A percentile compares a stretch with the other conserved stretches of the same genome.
Evolutionary conservation across 2,888 invertebrate species (phyloP).

Genomic region (Strigamia crassipes): DNA sequence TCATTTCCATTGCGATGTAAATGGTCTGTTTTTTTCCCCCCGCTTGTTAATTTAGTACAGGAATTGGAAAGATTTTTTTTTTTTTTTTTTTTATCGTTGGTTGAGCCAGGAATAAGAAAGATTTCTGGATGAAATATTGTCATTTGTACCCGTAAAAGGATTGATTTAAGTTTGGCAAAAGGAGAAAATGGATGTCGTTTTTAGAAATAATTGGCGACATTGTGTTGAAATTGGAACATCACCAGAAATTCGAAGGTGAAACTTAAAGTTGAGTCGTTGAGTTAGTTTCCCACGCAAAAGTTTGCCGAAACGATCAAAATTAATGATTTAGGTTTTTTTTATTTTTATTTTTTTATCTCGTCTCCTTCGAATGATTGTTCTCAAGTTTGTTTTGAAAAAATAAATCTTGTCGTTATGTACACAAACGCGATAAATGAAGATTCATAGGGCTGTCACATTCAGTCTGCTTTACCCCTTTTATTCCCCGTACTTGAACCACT

Average conservation of each 20-base stretch:
- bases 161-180: conserved; percentile 7
- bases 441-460: conserved; percentile 31
- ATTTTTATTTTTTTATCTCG: neutral
- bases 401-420: conserved; percentile 7
- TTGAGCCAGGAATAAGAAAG: neutral
- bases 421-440: conserved; percentile 23
- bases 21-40: neutral
- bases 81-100: neutral
- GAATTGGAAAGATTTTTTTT: neutral
- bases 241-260: neutral
- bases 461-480: conserved; percentile 32
- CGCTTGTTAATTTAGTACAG: neutral
- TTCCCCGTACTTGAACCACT: conserved; percentile 3
- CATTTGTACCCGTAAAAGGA: neutral
- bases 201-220: neutral
- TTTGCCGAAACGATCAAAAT: neutral
- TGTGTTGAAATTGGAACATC: neutral
- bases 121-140: neutral
- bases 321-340: neutral
- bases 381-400: conserved; percentile 4
- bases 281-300: neutral
- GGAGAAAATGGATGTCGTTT: neutral
- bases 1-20: conserved; percentile 25
- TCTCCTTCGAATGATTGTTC: neutral
- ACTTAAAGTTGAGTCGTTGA: no score